Percentiles rank a stretch among this genome's conserved stretches.
Evolutionary conservation across 2,888 invertebrate genomes (phyloP).

Genomic region (Pristionchus entomophagus): DNA sequence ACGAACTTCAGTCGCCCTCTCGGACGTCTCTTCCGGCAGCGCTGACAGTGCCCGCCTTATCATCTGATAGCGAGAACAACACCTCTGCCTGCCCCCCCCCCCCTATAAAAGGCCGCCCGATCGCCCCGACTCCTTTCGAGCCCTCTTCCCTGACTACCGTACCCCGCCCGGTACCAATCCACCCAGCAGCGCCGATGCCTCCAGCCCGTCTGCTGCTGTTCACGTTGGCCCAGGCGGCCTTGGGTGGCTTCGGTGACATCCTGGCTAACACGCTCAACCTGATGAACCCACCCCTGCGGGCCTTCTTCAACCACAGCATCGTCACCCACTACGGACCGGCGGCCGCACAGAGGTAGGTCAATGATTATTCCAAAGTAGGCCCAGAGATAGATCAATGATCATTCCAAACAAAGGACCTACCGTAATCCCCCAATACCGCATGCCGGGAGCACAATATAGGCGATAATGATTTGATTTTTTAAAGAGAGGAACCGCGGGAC

Average conservation of each 20-base stretch:
- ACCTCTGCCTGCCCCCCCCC: background rate
- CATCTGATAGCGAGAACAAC: constrained; percentile 26
- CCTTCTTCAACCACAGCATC: constrained; percentile 38
- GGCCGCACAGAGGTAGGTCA: constrained; percentile 33
- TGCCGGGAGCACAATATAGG: too few species aligned
- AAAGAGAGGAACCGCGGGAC: too few species aligned
- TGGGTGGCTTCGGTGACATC: constrained; percentile 46
- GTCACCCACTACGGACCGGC: background rate
- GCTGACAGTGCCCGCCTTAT: background rate
- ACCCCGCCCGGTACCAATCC: too few species aligned
- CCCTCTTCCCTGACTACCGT: too few species aligned
- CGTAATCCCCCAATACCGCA: too few species aligned
- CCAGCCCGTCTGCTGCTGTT: constrained; percentile 7
- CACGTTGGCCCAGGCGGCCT: constrained; percentile 21
- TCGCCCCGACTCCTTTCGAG: background rate
- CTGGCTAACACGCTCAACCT: constrained; percentile 47
- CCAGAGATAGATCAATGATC: too few species aligned
- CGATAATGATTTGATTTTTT: too few species aligned
- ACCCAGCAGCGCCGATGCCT: too few species aligned
- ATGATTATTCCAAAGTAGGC: background rate
- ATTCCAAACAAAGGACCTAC: background rate
- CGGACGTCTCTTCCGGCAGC: too few species aligned
- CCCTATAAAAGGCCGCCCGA: constrained; percentile 4
- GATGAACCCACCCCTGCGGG: constrained; percentile 34
- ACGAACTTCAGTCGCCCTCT: background rate